Base-by-base conservation (phyloP, 2,113 vertebrate genomes). In the Oryzias woworae region DNA sequence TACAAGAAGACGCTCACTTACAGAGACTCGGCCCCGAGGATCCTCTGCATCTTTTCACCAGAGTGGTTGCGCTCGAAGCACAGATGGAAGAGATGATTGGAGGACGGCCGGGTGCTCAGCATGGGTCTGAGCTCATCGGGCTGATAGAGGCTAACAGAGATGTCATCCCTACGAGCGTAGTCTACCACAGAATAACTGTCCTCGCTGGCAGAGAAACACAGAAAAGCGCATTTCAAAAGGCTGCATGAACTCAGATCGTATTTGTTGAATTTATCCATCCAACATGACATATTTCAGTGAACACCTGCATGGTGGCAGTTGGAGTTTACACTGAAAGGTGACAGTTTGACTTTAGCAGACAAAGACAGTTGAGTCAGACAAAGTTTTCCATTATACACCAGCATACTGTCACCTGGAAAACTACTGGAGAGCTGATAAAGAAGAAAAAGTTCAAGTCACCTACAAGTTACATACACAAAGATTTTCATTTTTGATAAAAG, bases 111-210 rank as follows among this genome's bases (percentile, higher is more conserved):
- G 0, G 93, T 92, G 52, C 90, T 92, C 0, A 98, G 93, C 91
- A 95, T 89, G 0, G 91, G 56, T 57, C 82, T 79, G 2, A 87
- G 75, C 14, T 97, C 94, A 64, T 96, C 92, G 0, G 62, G 71
- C 24, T 93, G 95, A 42, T 91, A 89, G 0, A 80, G 83, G 0
- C 92, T 90, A 58, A 98, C 96, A 85, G 88, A 80, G 59, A 98
- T 94, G 80, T 96, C 94, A 26, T 96, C 92, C 74, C 95, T 80
- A 62, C 98, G 80, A 0, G 94, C 91, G 41, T 98, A 95, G 61
- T 96, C 96, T 0, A 92, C 97, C 58, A 98, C 97, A 0, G 91
- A 92, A 85, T 98, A 98, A 3, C 94, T 98, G 73, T 99, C 97
- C 45, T 99, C 97, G 15, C 97, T 98, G 76, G 14, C 43, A 58